A percentile compares a stretch with the other conserved stretches of the same genome.
phyloP scores from a whole-genome alignment of 2,888 invertebrate species.

The Arge pagana region DNA sequence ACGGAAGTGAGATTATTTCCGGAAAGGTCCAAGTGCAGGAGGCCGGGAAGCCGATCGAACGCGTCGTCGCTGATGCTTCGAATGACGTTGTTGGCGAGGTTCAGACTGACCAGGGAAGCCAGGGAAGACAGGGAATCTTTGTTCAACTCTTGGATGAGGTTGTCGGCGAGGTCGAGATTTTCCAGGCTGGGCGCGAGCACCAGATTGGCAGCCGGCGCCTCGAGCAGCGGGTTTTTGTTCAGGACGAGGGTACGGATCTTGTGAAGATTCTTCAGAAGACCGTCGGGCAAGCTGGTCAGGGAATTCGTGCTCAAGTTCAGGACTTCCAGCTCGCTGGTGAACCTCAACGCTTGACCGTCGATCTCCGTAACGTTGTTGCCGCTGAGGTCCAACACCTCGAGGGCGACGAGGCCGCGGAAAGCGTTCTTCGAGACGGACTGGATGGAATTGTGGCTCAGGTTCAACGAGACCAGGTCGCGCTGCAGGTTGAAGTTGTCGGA shows the following conservation, averaged over 20 bases:
- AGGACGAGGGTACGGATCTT: constrained; percentile 75
- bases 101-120: constrained; percentile 71
- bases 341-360: constrained; percentile 76
- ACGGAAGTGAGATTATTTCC: constrained; percentile 81
- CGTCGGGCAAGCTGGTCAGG: constrained; percentile 73
- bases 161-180: constrained; percentile 76
- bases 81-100: constrained; percentile 78
- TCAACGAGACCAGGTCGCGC: constrained; percentile 72
- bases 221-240: constrained; percentile 78
- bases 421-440: constrained; percentile 75
- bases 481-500: constrained; percentile 82
- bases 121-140: constrained; percentile 75
- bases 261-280: constrained; percentile 71
- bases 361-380: constrained; percentile 77
- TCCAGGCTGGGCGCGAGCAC: constrained; percentile 70
- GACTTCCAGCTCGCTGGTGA: constrained; percentile 73
- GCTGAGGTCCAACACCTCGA: constrained; percentile 74
- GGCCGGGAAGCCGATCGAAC: constrained; percentile 73
- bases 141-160: constrained; percentile 75
- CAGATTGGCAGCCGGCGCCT: constrained; percentile 74
- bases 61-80: constrained; percentile 72
- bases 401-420: constrained; percentile 72
- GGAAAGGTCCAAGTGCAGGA: constrained; percentile 76
- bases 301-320: constrained; percentile 79
- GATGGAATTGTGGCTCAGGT: constrained; percentile 77